These are phyloP conservation scores for Sebastes kiyomatsui DNA, from an alignment of 2,797 vertebrate species.

Conservation along the genomic window DNA sequence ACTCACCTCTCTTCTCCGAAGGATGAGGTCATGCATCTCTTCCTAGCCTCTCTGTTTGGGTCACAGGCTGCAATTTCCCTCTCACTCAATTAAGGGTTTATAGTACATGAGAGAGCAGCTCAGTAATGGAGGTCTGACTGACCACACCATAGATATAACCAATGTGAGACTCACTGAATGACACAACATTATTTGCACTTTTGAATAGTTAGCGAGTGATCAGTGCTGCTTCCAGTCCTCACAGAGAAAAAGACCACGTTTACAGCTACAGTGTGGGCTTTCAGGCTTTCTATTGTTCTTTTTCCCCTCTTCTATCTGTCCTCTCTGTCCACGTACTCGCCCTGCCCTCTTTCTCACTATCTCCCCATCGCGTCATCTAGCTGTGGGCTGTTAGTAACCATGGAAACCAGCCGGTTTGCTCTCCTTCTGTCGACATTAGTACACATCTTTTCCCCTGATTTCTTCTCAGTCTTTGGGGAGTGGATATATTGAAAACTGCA, in stretches of 20 bases:
- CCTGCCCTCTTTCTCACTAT: slow-evolving; percentile 44
- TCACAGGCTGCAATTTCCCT: slow-evolving; percentile 5
- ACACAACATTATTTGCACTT: neutral
- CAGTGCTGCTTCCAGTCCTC: neutral
- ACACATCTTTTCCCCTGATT: slow-evolving; percentile 1
- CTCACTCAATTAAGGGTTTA: neutral
- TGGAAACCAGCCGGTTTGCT: slow-evolving; percentile 70
- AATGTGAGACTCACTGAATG: neutral
- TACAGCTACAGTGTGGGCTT: neutral
- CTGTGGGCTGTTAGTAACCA: slow-evolving; percentile 71
- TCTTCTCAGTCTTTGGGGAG: neutral
- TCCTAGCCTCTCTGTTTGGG: neutral
- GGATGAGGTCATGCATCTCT: slow-evolving; percentile 69
- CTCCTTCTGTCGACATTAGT: slow-evolving; percentile 42
- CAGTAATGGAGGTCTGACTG: neutral
- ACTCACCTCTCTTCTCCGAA: slow-evolving; percentile 48
- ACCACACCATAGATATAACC: neutral
- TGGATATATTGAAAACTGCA: slow-evolving; percentile 1
- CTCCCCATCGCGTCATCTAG: slow-evolving; percentile 54
- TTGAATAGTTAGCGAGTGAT: neutral
- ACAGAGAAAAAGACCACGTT: neutral
- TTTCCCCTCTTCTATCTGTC: slow-evolving; percentile 1
- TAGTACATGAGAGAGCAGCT: neutral
- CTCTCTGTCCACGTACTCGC: slow-evolving; percentile 43
- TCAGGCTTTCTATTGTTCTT: slow-evolving; percentile 28